Evolutionary conservation across 2,113 vertebrate species (phyloP).

Genomic region (Cheirogaleus medius): DNA sequence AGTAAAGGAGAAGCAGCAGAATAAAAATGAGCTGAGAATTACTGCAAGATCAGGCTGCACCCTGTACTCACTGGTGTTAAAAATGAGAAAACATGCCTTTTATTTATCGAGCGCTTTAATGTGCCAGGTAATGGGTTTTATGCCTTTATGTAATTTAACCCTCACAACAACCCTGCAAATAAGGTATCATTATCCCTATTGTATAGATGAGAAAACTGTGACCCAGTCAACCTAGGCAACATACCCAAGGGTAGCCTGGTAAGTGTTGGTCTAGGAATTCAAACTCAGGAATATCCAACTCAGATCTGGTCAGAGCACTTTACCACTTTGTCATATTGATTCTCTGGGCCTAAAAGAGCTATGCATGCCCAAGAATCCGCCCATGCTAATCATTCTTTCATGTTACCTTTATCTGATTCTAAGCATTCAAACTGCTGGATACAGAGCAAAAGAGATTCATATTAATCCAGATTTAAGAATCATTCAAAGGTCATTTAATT

Average conservation of each 20-base stretch:
- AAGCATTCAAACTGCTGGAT: background rate
- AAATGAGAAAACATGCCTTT: background rate
- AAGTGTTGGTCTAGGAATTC: background rate
- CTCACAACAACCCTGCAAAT: background rate
- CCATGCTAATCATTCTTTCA: background rate
- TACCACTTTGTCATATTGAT: background rate
- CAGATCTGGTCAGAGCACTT: background rate
- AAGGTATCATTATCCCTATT: background rate
- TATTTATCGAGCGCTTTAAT: background rate
- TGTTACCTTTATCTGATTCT: background rate
- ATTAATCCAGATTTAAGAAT: slow-evolving; percentile 8
- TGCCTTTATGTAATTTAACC: background rate
- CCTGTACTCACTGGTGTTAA: background rate
- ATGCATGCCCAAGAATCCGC: background rate
- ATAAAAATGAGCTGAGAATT: background rate
- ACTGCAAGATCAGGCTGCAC: background rate
- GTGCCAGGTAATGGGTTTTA: background rate
- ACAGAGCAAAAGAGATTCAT: background rate
- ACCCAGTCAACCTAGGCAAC: background rate
- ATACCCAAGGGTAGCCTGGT: background rate
- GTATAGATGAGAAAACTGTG: background rate
- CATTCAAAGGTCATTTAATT: slow-evolving; percentile 26
- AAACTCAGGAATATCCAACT: background rate
- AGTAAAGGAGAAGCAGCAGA: background rate
- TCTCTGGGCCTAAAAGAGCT: background rate